phyloP scores from a whole-genome alignment of 1,140 invertebrate species.

The Popillia japonica region DNA sequence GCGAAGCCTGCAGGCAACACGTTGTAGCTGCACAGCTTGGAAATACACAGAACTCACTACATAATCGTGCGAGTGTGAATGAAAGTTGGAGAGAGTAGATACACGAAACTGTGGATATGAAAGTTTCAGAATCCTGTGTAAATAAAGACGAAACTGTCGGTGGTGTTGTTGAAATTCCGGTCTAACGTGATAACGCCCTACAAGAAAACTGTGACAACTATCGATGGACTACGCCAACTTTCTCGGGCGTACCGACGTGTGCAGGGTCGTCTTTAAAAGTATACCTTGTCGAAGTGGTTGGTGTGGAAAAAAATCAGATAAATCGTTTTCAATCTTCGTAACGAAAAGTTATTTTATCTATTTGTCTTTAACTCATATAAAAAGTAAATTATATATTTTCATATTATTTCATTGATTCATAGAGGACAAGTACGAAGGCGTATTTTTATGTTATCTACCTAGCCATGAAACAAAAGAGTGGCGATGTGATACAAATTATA shows the following conservation, averaged over 20 bases:
- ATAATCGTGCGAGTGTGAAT: not conserved
- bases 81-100: not conserved
- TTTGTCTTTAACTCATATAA: too few relatives aligned
- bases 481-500: too few relatives aligned
- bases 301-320: too few relatives aligned
- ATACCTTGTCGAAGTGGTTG: too few relatives aligned
- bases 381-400: too few relatives aligned
- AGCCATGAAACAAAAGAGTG: too few relatives aligned
- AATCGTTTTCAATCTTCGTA: too few relatives aligned
- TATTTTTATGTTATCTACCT: too few relatives aligned
- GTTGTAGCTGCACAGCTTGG: not conserved
- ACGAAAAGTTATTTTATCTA: too few relatives aligned
- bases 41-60: not conserved
- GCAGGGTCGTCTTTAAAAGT: not conserved
- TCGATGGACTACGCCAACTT: not conserved
- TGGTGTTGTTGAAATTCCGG: not conserved
- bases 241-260: not conserved
- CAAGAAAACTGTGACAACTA: conserved; percentile 4
- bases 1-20: not conserved
- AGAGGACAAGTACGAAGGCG: too few relatives aligned
- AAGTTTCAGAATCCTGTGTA: not conserved
- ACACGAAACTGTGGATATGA: not conserved
- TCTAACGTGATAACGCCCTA: not conserved
- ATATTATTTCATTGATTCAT: too few relatives aligned
- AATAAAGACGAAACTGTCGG: not conserved